A percentile compares a stretch with the other conserved stretches of the same genome.
Conservation (phyloP, 2,113 vertebrate genomes). For the Ifrita kowaldi region DNA sequence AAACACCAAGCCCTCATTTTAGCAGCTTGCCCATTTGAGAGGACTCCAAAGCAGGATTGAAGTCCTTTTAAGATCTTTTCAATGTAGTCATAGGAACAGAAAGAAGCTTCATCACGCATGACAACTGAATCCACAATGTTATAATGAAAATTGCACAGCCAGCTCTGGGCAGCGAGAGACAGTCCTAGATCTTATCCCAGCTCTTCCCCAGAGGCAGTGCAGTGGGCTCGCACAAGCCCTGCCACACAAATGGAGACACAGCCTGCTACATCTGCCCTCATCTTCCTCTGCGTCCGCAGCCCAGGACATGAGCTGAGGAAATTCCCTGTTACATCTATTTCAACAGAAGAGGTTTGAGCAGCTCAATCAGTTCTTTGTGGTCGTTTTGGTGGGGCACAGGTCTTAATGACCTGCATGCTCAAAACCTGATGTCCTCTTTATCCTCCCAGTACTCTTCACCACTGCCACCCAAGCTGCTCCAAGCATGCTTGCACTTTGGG, state of each 20-base stretch:
- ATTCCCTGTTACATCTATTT: background rate
- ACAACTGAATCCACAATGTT: background rate
- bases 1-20: background rate
- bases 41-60: accelerated
- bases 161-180: background rate
- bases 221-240: background rate
- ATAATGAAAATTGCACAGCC: background rate
- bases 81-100: background rate
- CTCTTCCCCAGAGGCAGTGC: background rate
- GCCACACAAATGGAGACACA: background rate
- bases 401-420: background rate
- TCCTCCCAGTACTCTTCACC: background rate
- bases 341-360: background rate
- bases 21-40: background rate
- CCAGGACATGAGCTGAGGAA: background rate
- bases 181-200: background rate
- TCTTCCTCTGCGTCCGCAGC: background rate
- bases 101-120: background rate
- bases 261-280: background rate
- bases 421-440: background rate
- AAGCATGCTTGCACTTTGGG: background rate
- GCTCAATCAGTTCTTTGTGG: background rate
- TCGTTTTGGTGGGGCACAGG: background rate
- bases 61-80: background rate
- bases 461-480: background rate